These are phyloP conservation scores for Loris lydekkerianus DNA, from an alignment of 2,797 vertebrate species.

Conservation along the genomic window DNA sequence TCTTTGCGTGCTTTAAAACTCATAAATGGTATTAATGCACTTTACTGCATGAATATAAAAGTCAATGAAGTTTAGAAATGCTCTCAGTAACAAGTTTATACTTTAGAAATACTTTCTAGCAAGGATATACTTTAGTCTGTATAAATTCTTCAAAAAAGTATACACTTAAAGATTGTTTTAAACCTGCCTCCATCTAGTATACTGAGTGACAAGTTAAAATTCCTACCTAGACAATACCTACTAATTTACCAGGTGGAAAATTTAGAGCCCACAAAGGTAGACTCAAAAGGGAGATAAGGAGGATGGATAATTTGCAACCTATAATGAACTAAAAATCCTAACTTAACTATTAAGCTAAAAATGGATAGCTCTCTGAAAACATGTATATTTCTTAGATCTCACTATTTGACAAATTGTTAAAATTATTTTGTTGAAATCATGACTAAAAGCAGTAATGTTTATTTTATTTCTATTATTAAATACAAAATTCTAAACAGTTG, in stretches of 20 bases:
- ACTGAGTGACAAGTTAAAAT: constrained; percentile 16
- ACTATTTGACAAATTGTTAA: constrained; percentile 43
- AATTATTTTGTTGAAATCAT: constrained; percentile 45
- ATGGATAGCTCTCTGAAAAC: constrained; percentile 25
- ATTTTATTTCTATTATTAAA: constrained; percentile 47
- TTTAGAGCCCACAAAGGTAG: constrained; percentile 4
- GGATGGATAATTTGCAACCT: constrained; percentile 22
- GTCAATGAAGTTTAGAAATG: constrained; percentile 17
- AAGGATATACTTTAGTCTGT: neutral
- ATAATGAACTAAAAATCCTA: constrained; percentile 53
- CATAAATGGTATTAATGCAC: neutral
- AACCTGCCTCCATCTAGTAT: neutral
- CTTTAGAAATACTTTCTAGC: constrained; percentile 22
- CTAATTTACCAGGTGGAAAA: constrained; percentile 48
- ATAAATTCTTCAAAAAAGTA: constrained; percentile 45
- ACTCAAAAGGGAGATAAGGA: neutral
- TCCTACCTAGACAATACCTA: neutral
- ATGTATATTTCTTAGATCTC: constrained; percentile 50
- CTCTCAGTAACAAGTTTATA: neutral
- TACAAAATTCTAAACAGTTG: constrained; percentile 25
- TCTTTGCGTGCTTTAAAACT: constrained; percentile 7
- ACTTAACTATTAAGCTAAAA: constrained; percentile 58
- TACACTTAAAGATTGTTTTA: constrained; percentile 39
- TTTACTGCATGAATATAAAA: neutral
- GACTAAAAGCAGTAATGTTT: constrained; percentile 37